These are phyloP conservation scores for Pygathrix nemaeus DNA, from an alignment of 2,113 vertebrate genomes.

Conservation along the genomic window DNA sequence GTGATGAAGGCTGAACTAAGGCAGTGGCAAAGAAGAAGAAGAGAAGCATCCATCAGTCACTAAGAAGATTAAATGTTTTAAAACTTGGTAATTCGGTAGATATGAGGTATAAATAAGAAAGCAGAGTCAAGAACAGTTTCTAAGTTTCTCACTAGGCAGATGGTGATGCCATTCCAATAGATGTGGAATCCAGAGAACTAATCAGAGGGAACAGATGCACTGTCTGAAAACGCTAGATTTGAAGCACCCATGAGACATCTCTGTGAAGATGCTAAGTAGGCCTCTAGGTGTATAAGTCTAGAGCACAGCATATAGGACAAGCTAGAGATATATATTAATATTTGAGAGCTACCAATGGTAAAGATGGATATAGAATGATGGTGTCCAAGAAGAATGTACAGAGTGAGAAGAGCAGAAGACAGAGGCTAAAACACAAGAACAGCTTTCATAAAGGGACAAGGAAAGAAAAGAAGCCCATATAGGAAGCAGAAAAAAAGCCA, in stretches of 20 bases:
- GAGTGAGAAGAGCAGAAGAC: neutral
- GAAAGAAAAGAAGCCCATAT: neutral
- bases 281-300: neutral
- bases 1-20: neutral
- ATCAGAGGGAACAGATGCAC: neutral
- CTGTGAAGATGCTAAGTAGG: neutral
- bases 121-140: neutral
- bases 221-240: neutral
- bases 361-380: neutral
- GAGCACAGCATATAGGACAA: neutral
- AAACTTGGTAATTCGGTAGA: neutral
- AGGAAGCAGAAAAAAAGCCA: neutral
- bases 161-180: neutral
- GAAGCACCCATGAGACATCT: neutral
- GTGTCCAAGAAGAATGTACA: neutral
- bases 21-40: neutral
- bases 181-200: neutral
- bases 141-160: neutral
- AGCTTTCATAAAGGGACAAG: neutral
- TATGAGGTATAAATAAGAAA: neutral
- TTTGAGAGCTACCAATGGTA: neutral
- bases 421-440: neutral
- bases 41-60: neutral
- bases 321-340: neutral
- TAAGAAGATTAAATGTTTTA: neutral